A percentile compares a stretch with the other conserved stretches of the same genome.
These are phyloP conservation scores for Rhineura floridana DNA, from an alignment of 2,113 vertebrate genomes.

Conservation along the genomic window DNA sequence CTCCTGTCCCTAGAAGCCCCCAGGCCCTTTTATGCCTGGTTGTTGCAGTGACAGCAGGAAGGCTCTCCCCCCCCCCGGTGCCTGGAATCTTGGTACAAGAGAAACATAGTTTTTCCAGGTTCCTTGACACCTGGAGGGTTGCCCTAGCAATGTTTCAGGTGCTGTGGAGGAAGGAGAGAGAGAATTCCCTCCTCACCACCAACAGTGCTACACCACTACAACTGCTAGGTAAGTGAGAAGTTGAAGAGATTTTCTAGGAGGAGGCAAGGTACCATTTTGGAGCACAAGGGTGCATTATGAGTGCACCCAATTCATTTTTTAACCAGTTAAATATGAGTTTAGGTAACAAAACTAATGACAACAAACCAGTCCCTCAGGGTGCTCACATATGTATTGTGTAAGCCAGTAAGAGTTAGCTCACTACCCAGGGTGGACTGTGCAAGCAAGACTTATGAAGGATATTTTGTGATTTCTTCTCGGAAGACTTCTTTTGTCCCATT, in stretches of 20 bases:
- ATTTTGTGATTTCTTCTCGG: background rate
- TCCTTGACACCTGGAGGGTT: background rate
- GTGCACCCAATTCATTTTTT: too few species aligned
- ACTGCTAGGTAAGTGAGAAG: background rate
- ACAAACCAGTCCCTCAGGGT: too few species aligned
- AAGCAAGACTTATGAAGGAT: background rate
- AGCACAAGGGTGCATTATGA: too few species aligned
- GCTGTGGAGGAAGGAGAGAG: background rate
- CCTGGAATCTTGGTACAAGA: background rate
- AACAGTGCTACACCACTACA: too few species aligned
- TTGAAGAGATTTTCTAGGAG: background rate
- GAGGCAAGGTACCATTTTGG: too few species aligned
- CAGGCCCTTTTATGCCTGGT: too few species aligned
- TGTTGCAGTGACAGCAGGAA: too few species aligned
- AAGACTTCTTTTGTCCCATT: background rate
- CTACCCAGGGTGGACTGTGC: background rate
- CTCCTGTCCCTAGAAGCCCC: background rate
- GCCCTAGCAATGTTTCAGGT: too few species aligned
- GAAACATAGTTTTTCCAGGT: background rate
- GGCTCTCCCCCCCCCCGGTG: background rate
- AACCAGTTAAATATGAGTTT: too few species aligned
- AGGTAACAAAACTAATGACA: too few species aligned
- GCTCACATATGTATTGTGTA: too few species aligned
- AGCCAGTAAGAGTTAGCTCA: too few species aligned
- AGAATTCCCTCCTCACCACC: background rate